Evolutionary conservation across 1,140 invertebrate species (phyloP).

Genomic region (Carposina sasakii): DNA sequence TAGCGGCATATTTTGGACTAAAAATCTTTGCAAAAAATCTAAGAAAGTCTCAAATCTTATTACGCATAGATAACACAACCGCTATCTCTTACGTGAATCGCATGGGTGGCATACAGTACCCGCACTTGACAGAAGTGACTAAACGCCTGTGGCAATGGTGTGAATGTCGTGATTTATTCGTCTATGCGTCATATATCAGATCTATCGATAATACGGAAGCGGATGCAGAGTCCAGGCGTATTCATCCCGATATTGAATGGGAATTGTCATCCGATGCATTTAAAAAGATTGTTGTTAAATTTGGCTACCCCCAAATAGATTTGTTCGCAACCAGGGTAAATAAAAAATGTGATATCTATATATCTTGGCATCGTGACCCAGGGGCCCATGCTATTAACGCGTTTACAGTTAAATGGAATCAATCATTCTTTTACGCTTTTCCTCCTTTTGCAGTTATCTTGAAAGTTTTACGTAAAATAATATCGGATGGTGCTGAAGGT

Average conservation of each 20-base stretch:
- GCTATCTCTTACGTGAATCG: slow-evolving; percentile 26
- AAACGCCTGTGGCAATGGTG: slow-evolving; percentile 34
- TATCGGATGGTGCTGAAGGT: slow-evolving; percentile 21
- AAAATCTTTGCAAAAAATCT: slow-evolving; percentile 15
- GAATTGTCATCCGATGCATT: slow-evolving; percentile 12
- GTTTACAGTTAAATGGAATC: slow-evolving; percentile 33
- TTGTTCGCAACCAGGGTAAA: slow-evolving; percentile 27
- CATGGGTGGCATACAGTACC: slow-evolving; percentile 28
- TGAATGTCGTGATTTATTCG: slow-evolving; percentile 24
- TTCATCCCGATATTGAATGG: slow-evolving; percentile 19
- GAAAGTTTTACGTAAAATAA: slow-evolving; percentile 28
- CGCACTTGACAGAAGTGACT: slow-evolving; percentile 20
- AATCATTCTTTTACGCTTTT: slow-evolving; percentile 35
- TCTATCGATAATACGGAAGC: slow-evolving; percentile 28
- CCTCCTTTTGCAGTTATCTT: slow-evolving; percentile 32
- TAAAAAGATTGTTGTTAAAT: slow-evolving; percentile 13
- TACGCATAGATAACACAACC: slow-evolving; percentile 32
- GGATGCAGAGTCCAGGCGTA: slow-evolving; percentile 27
- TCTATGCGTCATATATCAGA: slow-evolving; percentile 29
- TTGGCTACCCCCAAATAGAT: slow-evolving; percentile 25
- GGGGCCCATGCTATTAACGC: slow-evolving; percentile 26
- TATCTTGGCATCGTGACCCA: slow-evolving; percentile 26
- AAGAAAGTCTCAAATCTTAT: slow-evolving; percentile 20
- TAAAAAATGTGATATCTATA: slow-evolving; percentile 29
- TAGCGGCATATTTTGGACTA: slow-evolving; percentile 18